Evolutionary conservation across 2,888 invertebrate genomes (phyloP), one percentile per base, ranked within the genome.

Genomic region (Slavum lentiscoides): DNA sequence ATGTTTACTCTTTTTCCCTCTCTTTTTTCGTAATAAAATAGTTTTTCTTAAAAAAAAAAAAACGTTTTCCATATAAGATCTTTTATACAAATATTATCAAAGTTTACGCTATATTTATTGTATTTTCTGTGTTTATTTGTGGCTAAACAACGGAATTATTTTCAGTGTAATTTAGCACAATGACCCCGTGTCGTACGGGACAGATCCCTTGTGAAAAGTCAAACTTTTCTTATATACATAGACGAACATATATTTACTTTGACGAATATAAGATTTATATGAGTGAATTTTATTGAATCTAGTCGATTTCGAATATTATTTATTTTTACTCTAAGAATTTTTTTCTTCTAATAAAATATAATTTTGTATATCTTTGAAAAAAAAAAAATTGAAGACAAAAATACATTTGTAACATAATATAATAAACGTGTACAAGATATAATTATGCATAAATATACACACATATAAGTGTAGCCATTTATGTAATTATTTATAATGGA

Each of bases 131-230:
- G 8, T 72, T 15, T 72, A 43, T 39, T 37, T 21, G 9, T 6
- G 58, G 39, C 43, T 43, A 61, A 73, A 73, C 23, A 43, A 62
- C 43, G 23, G 61, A 11, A 61, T 62, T 73, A 23, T 43, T 19
- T 73, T 73, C 61, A 23, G 17, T 49, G 23, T 61, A 23, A 59
- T 73, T 49, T 23, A 23, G 21, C 39, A 72, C 21, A 72, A 72
- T 21, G 23, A 13, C 19, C 17, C 23, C 43, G 23, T 49, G 17
- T 17, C 0, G 15, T 73, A 58, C 43, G 43, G 43, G 3, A 43
- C 43, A 43, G 43, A 43, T 43, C 43, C 1, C 61, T 62, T 13
- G 61, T 11, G 73, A 17, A 73, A 21, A 49, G 19, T 17, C 61
- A 61, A 73, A 61, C 23, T 9, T 43, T 59, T 61, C 43, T 61